phyloP scores from a whole-genome alignment of 2,888 invertebrate species.

The Scelioninae gen. 1 region DNA sequence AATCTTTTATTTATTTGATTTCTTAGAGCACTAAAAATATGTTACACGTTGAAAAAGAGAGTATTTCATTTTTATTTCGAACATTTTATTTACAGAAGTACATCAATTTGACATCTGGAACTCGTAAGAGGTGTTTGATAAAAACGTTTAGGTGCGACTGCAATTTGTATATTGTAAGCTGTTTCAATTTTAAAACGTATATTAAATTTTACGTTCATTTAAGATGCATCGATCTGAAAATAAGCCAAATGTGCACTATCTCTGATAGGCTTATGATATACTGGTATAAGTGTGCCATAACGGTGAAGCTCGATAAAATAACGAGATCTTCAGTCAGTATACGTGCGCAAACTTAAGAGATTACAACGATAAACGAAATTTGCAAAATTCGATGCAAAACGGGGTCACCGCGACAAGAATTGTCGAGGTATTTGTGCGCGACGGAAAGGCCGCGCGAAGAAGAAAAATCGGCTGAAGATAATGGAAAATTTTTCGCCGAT shows the following conservation, averaged over 20 bases:
- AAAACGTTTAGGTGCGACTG: constrained; percentile 15
- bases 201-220: constrained; percentile 53
- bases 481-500: constrained; percentile 19
- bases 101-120: constrained; percentile 19
- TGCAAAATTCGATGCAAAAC: constrained; percentile 32
- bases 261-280: constrained; percentile 56
- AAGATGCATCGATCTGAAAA: constrained; percentile 52
- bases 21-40: background rate
- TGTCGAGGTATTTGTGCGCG: background rate
- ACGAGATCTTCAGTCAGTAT: constrained; percentile 36
- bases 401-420: constrained; percentile 16
- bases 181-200: constrained; percentile 35
- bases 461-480: background rate
- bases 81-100: constrained; percentile 27
- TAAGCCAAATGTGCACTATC: constrained; percentile 59
- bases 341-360: constrained; percentile 36
- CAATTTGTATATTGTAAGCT: constrained; percentile 37
- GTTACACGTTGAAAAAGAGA: background rate
- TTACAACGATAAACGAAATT: constrained; percentile 44
- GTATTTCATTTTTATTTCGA: constrained; percentile 35
- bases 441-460: background rate
- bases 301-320: constrained; percentile 44
- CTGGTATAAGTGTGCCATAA: constrained; percentile 8
- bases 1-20: constrained; percentile 4
- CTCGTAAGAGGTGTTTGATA: constrained; percentile 36